Evolutionary conservation across 2,113 vertebrate genomes (phyloP).

Genomic region (Apaloderma vittatum): DNA sequence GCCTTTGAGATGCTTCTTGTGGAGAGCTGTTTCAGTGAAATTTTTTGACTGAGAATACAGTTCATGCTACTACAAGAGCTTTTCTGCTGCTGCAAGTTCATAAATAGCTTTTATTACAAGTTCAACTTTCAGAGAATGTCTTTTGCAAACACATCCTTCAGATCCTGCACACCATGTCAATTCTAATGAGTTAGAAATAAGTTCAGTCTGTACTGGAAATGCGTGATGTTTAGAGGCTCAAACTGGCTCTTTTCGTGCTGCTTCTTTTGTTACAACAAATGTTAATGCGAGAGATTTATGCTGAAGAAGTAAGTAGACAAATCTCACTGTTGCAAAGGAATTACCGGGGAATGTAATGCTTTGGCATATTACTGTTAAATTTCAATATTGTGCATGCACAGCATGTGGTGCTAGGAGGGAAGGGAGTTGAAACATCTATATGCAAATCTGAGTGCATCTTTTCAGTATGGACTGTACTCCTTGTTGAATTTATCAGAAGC

Average conservation of each 20-base stretch:
- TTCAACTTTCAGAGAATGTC: not conserved
- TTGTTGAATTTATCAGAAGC: not conserved
- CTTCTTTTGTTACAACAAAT: conserved; percentile 15
- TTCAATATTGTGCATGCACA: conserved; percentile 7
- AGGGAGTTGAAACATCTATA: not conserved
- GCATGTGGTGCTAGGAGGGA: not conserved
- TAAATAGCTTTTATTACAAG: conserved; percentile 36
- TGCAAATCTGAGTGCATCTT: conserved; percentile 14
- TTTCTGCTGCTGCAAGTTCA: not conserved
- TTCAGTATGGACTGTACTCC: not conserved
- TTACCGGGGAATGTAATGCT: not conserved
- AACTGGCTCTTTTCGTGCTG: not conserved
- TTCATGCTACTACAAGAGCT: not conserved
- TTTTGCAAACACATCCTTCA: conserved; percentile 26
- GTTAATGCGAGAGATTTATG: conserved; percentile 21
- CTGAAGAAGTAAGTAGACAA: not conserved
- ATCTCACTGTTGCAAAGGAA: conserved; percentile 27
- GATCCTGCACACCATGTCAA: not conserved
- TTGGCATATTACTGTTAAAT: not conserved
- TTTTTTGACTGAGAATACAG: conserved; percentile 9
- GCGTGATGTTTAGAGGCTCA: not conserved
- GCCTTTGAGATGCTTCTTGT: not conserved
- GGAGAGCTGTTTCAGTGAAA: not conserved
- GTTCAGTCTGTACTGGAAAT: not conserved
- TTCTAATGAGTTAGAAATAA: conserved; percentile 11